Base-by-base conservation (phyloP, 2,797 vertebrate species). In the Melanotaenia trifasciata region DNA sequence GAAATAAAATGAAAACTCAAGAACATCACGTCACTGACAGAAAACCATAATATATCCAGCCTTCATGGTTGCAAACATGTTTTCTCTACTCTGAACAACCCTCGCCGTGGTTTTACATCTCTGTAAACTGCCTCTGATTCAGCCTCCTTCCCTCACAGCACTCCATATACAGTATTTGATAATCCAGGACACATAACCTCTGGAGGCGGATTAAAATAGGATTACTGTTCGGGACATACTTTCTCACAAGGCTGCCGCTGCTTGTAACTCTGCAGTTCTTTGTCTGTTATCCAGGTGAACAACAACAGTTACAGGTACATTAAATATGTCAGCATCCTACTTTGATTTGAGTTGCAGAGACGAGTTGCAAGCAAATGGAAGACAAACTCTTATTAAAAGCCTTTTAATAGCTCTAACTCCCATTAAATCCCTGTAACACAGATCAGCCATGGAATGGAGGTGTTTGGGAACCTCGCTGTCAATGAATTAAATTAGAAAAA, bases 161-260 rank as follows among this genome's bases (percentile, higher is more conserved):
- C 71, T 74, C 72, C 70, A 78, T 77, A 79, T 81, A 47, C 45
- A 47, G 18, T n/a, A 57, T 90, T 69, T 82, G 74, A 89, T 92
- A 91, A 94, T 94, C 86, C 87, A 84, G 93, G 91, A 85, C 89
- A 82, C 69, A 45, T 74, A 93, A 89, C 90, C 88, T 79, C 90
- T 87, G 87, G 90, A 78, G 84, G 76, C 71, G 77, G 76, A 92
- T 93, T 92, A 84, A 92, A 92, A 94, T 92, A 90, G 86, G 90
- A 93, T 90, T 91, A 89, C 87, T 85, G 89, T 89, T 80, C 74
- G 60, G 67, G 81, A 51, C 75, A 64, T 72, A 62, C 57, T 74
- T 77, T 64, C 76, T 73, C 33, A 60, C 51, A 66, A 71, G 74
- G 71, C 60, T 64, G 30, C 61, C 22, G 60, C 73, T 40, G 76